Evolutionary conservation across 2,888 invertebrate genomes (phyloP).

Genomic region (Eucera pruinosa): DNA sequence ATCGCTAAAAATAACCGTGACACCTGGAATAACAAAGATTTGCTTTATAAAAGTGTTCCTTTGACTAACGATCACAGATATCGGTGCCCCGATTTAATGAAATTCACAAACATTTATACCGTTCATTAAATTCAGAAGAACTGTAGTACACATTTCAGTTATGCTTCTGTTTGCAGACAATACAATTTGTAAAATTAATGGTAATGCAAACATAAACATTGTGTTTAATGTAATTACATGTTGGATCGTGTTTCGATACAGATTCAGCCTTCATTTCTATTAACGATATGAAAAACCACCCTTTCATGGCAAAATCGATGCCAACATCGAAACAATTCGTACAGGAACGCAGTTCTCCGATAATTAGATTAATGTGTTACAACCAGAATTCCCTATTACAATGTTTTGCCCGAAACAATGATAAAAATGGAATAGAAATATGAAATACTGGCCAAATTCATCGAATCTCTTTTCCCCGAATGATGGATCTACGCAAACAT

Average conservation of each 20-base stretch:
- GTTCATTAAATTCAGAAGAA: neutral
- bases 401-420: neutral
- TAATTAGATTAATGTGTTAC: neutral
- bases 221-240: neutral
- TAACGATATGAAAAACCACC: neutral
- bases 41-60: neutral
- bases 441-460: neutral
- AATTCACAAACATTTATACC: neutral
- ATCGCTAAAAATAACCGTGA: neutral
- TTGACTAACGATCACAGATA: neutral
- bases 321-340: too few species aligned
- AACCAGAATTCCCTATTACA: neutral
- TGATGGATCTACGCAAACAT: slow-evolving; percentile 20
- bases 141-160: neutral
- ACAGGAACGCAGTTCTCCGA: neutral
- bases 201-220: neutral
- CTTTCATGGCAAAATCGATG: slow-evolving; percentile 1
- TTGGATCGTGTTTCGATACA: neutral
- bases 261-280: slow-evolving; percentile 2
- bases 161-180: neutral
- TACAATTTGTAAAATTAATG: slow-evolving; percentile 8
- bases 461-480: too few species aligned
- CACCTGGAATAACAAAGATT: neutral
- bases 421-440: slow-evolving; percentile 13
- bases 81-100: neutral